Evolutionary conservation across 2,113 vertebrate genomes (phyloP).

Genomic region (Irena cyanogastra): DNA sequence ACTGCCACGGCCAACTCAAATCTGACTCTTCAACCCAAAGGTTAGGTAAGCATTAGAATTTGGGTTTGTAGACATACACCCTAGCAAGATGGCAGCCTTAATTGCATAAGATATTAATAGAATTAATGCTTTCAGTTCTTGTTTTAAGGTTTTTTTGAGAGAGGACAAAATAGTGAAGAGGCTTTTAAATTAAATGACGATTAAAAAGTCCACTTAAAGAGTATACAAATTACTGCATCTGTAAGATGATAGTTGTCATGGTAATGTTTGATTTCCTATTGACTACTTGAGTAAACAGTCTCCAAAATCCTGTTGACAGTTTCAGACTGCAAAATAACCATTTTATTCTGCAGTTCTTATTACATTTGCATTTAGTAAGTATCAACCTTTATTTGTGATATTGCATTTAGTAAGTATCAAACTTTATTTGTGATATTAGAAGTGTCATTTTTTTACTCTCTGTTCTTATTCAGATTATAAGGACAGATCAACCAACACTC

Average conservation of each 20-base stretch:
- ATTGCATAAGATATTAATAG: background rate
- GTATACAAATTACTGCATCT: background rate
- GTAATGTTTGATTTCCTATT: constrained; percentile 56
- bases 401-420: background rate
- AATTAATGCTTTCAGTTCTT: background rate
- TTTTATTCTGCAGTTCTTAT: background rate
- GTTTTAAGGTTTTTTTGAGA: background rate
- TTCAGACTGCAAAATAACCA: background rate
- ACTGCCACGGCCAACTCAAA: background rate
- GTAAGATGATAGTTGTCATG: constrained; percentile 31
- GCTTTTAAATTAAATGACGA: background rate
- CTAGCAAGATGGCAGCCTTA: background rate
- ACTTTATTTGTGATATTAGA: background rate
- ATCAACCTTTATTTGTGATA: background rate
- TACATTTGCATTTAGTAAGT: background rate
- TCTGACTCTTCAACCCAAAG: background rate
- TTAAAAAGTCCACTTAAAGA: background rate
- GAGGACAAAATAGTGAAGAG: background rate
- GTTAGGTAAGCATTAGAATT: background rate
- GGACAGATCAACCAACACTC: background rate
- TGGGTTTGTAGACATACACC: background rate
- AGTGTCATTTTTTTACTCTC: background rate
- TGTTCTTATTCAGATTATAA: background rate
- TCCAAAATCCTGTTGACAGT: constrained; percentile 22
- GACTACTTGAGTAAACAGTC: constrained; percentile 52